A percentile compares a stretch with the other conserved stretches of the same genome.
Evolutionary conservation across 2,888 invertebrate genomes (phyloP).

Genomic region (Amiota minor): DNA sequence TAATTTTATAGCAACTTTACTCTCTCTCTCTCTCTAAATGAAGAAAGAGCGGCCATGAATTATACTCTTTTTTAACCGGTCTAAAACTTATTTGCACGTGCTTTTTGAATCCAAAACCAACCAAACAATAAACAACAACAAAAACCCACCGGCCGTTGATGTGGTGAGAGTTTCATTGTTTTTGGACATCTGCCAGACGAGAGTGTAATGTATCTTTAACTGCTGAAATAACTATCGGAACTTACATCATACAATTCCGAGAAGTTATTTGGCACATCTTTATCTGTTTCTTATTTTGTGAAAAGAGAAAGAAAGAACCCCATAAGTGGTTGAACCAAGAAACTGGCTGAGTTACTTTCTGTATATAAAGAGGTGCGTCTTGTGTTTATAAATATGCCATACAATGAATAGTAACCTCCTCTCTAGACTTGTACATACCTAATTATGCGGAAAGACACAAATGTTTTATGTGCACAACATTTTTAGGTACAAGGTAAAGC

Average conservation of each 20-base stretch:
- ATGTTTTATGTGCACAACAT: too few relatives aligned
- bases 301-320: not conserved
- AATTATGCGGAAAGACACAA: too few relatives aligned
- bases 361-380: too few relatives aligned
- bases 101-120: not conserved
- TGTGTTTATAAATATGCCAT: too few relatives aligned
- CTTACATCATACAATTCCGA: constrained; percentile 19
- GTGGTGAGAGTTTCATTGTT: not conserved
- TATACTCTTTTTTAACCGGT: too few relatives aligned
- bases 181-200: not conserved
- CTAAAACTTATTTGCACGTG: not conserved
- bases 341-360: too few relatives aligned
- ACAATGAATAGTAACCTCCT: too few relatives aligned
- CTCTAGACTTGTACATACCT: too few relatives aligned
- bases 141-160: not conserved
- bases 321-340: not conserved
- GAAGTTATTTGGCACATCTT: not conserved
- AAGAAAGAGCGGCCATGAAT: too few relatives aligned
- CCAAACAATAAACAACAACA: not conserved
- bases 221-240: constrained; percentile 24
- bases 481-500: too few relatives aligned
- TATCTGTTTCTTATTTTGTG: not conserved
- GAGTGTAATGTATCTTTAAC: not conserved
- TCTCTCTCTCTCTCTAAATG: too few relatives aligned
- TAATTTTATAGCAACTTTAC: too few relatives aligned